A percentile compares a stretch with the other conserved stretches of the same genome.
Evolutionary conservation across 1,140 invertebrate genomes (phyloP).

Genomic region (Sitophilus oryzae): DNA sequence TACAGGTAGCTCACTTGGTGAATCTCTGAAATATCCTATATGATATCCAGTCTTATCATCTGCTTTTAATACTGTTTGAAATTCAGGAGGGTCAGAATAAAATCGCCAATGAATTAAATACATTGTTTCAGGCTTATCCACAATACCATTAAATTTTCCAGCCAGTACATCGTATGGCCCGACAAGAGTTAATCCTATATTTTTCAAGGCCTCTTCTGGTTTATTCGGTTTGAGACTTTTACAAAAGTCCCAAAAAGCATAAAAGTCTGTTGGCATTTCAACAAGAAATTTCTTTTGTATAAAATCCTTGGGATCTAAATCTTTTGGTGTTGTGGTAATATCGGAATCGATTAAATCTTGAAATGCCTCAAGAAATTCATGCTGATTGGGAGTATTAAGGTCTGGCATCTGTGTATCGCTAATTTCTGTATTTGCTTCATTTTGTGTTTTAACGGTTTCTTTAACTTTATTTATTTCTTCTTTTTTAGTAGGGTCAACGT

Average conservation of each 20-base stretch:
- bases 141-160: conserved; percentile 45
- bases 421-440: neutral
- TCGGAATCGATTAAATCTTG: neutral
- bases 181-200: conserved; percentile 66
- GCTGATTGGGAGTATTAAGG: too few species aligned
- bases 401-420: too few species aligned
- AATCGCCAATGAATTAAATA: conserved; percentile 82
- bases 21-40: conserved; percentile 86
- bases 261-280: conserved; percentile 87
- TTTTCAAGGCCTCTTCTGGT: conserved; percentile 57
- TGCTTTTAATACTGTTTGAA: conserved; percentile 71
- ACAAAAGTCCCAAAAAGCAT: conserved; percentile 76
- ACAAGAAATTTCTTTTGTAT: conserved; percentile 74
- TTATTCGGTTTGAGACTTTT: conserved; percentile 55
- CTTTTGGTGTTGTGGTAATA: conserved; percentile 1
- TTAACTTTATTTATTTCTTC: conserved; percentile 1
- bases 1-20: conserved; percentile 63
- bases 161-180: conserved; percentile 82
- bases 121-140: conserved; percentile 51
- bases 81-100: conserved; percentile 91
- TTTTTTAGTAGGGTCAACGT: neutral
- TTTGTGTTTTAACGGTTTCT: conserved; percentile 1
- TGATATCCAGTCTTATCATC: conserved; percentile 67
- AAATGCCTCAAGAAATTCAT: too few species aligned
- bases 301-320: conserved; percentile 33